phyloP scores from a whole-genome alignment of 2,797 vertebrate genomes.

The Pseudochromis fuscus region DNA sequence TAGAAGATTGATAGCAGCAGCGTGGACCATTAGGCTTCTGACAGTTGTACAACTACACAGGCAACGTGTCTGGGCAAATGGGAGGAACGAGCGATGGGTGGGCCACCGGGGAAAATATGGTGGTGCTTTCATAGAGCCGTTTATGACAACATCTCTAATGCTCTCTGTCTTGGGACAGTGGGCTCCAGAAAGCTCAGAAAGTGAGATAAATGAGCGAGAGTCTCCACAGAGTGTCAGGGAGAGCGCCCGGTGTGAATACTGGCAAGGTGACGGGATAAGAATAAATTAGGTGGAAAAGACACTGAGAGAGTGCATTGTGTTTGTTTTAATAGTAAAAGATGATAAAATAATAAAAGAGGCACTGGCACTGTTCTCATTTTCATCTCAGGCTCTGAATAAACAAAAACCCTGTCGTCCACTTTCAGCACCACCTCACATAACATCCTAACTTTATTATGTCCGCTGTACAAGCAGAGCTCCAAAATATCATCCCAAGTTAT shows the following conservation, averaged over 20 bases:
- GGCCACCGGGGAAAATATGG: constrained; percentile 17
- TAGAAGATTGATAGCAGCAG: constrained; percentile 43
- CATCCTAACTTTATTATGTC: constrained; percentile 47
- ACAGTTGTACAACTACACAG: constrained; percentile 36
- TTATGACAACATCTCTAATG: constrained; percentile 56
- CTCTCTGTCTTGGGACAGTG: constrained; percentile 50
- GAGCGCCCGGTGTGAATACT: constrained; percentile 39
- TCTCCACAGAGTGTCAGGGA: constrained; percentile 42
- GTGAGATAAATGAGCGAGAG: constrained; percentile 69
- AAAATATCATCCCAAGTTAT: constrained; percentile 51
- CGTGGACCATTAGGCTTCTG: constrained; percentile 39
- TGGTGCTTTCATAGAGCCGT: constrained; percentile 46
- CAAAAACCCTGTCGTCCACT: constrained; percentile 19
- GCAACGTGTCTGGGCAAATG: constrained; percentile 16
- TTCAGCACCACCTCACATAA: constrained; percentile 19
- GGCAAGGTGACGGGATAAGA: constrained; percentile 44
- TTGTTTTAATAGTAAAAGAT: constrained; percentile 37
- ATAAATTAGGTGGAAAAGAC: constrained; percentile 56
- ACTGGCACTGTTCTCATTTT: constrained; percentile 39
- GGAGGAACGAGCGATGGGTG: background rate
- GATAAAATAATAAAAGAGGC: constrained; percentile 38
- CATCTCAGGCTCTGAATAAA: constrained; percentile 33
- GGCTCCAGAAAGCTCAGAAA: constrained; percentile 52
- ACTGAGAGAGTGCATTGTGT: constrained; percentile 27
- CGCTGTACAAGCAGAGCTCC: constrained; percentile 28